Conservation (phyloP, 1,140 invertebrate species). For the Heterodera carotae region DNA sequence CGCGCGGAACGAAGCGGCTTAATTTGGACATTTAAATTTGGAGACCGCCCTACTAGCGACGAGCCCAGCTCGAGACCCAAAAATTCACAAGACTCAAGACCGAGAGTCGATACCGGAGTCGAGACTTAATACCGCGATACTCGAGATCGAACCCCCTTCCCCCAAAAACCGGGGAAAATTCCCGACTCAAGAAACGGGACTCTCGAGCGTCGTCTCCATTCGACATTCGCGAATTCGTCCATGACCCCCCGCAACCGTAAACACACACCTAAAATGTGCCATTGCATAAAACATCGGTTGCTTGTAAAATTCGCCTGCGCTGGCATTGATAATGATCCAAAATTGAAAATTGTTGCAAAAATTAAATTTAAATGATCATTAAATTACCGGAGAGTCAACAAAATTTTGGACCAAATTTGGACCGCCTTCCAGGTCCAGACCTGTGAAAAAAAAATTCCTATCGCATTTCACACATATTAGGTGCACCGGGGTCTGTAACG, state of each 20-base stretch:
- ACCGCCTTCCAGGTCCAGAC: conserved; percentile 70
- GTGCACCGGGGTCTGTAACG: too few species aligned
- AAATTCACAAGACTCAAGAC: too few species aligned
- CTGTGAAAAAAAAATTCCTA: background rate
- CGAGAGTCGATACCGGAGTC: too few species aligned
- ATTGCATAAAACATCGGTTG: conserved; percentile 85
- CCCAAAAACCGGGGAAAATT: too few species aligned
- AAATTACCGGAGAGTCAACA: conserved; percentile 73
- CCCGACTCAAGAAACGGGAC: too few species aligned
- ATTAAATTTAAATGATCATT: background rate
- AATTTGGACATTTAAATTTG: conserved; percentile 1
- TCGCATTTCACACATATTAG: too few species aligned
- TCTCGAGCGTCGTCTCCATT: too few species aligned
- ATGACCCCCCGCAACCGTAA: background rate
- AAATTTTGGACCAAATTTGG: conserved; percentile 75
- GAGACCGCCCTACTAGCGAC: too few species aligned
- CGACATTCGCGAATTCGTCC: too few species aligned
- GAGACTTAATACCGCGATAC: too few species aligned
- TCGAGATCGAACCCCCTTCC: too few species aligned
- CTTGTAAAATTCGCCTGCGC: conserved; percentile 76
- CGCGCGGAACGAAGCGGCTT: conserved; percentile 42
- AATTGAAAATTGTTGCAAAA: background rate
- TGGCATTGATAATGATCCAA: conserved; percentile 74
- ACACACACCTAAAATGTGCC: conserved; percentile 70
- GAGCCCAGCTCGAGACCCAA: too few species aligned